A percentile compares a stretch with the other conserved stretches of the same genome.
Evolutionary conservation across 2,888 invertebrate species (phyloP).

Genomic region (Ophion costatus): DNA sequence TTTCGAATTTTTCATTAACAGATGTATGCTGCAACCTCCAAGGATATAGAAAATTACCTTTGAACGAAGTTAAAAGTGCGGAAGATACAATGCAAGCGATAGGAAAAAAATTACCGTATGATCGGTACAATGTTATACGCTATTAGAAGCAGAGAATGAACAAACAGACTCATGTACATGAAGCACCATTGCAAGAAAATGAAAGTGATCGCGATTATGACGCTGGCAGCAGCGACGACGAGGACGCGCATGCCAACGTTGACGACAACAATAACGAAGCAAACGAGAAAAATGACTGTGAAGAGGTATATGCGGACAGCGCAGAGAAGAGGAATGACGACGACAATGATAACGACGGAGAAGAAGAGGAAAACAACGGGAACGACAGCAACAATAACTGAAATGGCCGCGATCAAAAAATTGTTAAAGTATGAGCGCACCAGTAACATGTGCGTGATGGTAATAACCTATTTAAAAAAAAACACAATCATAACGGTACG

Average conservation of each 20-base stretch:
- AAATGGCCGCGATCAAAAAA: slow-evolving; percentile 28
- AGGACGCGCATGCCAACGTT: slow-evolving; percentile 15
- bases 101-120: slow-evolving; percentile 31
- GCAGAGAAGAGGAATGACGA: slow-evolving; percentile 29
- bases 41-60: slow-evolving; percentile 17
- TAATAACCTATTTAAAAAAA: neutral
- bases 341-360: slow-evolving; percentile 24
- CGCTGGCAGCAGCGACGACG: slow-evolving; percentile 26
- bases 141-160: neutral
- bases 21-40: slow-evolving; percentile 18
- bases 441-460: slow-evolving; percentile 10
- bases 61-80: slow-evolving; percentile 10
- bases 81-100: slow-evolving; percentile 25
- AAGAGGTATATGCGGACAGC: slow-evolving; percentile 14
- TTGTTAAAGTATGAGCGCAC: slow-evolving; percentile 1
- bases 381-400: slow-evolving; percentile 18
- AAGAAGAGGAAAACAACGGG: slow-evolving; percentile 29
- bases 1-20: slow-evolving; percentile 20
- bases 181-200: slow-evolving; percentile 24
- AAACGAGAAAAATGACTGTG: slow-evolving; percentile 18
- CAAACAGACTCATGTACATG: slow-evolving; percentile 1
- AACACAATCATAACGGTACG: slow-evolving; percentile 10
- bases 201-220: slow-evolving; percentile 30
- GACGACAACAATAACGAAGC: slow-evolving; percentile 15
- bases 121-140: slow-evolving; percentile 29